A percentile compares a stretch with the other conserved stretches of the same genome.
Evolutionary conservation across 1,140 invertebrate species (phyloP).

Genomic region (Drosophila kikkawai): DNA sequence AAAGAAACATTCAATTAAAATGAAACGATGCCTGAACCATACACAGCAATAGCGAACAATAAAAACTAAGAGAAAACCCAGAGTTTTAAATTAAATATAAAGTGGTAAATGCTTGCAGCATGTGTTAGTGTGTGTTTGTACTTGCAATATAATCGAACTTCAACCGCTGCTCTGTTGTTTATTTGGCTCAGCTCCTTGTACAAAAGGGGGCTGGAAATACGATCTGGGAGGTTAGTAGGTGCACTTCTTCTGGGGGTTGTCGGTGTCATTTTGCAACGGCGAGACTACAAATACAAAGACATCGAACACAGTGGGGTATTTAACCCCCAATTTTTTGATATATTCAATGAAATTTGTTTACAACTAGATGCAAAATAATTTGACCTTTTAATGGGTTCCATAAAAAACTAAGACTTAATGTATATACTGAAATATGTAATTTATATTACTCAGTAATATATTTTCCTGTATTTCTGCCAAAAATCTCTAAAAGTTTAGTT

Average conservation of each 20-base stretch:
- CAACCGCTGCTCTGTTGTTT: constrained; percentile 53
- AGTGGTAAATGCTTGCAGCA: background rate
- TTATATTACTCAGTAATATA: no score
- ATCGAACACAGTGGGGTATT: constrained; percentile 52
- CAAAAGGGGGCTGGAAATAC: constrained; percentile 1
- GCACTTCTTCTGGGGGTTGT: constrained; percentile 48
- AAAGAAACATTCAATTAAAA: background rate
- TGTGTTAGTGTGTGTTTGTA: background rate
- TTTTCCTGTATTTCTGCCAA: no score
- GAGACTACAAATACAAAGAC: constrained; percentile 30
- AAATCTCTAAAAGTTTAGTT: no score
- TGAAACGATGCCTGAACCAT: background rate
- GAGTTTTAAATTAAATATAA: constrained; percentile 39
- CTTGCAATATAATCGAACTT: constrained; percentile 62
- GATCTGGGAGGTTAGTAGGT: constrained; percentile 23
- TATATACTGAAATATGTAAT: no score
- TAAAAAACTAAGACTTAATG: background rate
- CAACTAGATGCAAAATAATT: background rate
- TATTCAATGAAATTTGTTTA: background rate
- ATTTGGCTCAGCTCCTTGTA: constrained; percentile 54
- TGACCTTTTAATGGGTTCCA: background rate
- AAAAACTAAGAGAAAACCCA: background rate
- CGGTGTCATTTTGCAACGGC: constrained; percentile 18
- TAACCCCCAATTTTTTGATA: constrained; percentile 12
- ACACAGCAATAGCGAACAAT: background rate